Base-by-base conservation (phyloP, 2,113 vertebrate species). In the Anguilla japonica region DNA sequence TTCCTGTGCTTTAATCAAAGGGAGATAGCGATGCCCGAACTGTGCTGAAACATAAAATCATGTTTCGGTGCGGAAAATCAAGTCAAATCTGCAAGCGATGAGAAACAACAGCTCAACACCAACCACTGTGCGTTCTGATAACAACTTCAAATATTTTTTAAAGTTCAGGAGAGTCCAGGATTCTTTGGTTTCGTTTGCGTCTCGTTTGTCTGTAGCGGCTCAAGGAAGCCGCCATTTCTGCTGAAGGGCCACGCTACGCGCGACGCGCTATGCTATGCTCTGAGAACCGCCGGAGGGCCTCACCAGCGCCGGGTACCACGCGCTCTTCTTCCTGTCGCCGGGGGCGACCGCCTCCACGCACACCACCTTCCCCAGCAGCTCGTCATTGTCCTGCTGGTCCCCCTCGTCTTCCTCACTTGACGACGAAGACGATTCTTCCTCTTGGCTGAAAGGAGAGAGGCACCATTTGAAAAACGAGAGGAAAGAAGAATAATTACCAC, bases 371-470 rank as follows among this genome's bases (percentile, higher is more conserved):
- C 98, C 98, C 82, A 99, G 91, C 75, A 99, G 93, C 56, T 99
- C 97, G 78, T 99, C 97, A 89, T 94, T 97, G 92, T 97, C 96
- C 87, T 96, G 96, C 91, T 96, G 95, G 83, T 99, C 97, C 75
- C 96, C 96, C 89, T 99, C 98, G 94, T 99, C 98, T 91, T 99
- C 98, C 91, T 99, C 98, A 85, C 98, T 99, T 91, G 98, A 99
- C 79, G 98, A 99, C 86, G 98, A 99, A 85, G 98, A 99, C 89
- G 97, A 95, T 91, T 98, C 98, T 93, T 99, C 98, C 89, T 99
- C 98, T 94, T 97, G 97, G 92, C 98, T 99, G 94, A 57, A 34
- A 91, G 88, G 78, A 80, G n/a, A 90, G 34, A 84, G 40, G 15
- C 20, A 83, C 22, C 1, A 41, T n/a, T 22, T 20, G 60, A 63